Conservation (phyloP, 2,113 vertebrate species). For the Micronycteris hirsuta region DNA sequence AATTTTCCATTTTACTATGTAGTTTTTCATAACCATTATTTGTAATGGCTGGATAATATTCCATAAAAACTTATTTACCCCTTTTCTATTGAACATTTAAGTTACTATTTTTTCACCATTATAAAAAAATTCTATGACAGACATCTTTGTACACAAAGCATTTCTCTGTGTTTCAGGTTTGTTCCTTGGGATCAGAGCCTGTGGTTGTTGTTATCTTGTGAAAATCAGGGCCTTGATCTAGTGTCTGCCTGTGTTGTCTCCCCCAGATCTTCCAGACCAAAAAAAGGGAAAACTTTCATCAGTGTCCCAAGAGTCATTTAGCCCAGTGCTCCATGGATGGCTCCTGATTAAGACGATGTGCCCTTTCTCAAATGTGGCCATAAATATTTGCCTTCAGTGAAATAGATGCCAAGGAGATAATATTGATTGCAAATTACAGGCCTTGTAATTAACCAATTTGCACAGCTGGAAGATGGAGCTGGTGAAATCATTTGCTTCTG, state of each 20-base stretch:
- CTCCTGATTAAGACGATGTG: constrained; percentile 64
- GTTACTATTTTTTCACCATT: constrained; percentile 23
- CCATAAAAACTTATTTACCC: neutral
- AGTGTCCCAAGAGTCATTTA: constrained; percentile 28
- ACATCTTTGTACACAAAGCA: neutral
- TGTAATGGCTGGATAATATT: constrained; percentile 15
- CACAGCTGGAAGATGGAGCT: constrained; percentile 59
- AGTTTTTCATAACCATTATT: neutral
- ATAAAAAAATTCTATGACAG: neutral
- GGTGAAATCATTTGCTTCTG: constrained; percentile 63
- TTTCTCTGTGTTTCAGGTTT: constrained; percentile 16
- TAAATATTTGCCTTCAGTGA: constrained; percentile 69
- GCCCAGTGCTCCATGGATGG: neutral
- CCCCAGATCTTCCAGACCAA: neutral
- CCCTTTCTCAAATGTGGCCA: constrained; percentile 56
- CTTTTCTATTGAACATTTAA: constrained; percentile 21
- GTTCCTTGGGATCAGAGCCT: neutral
- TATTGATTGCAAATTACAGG: constrained; percentile 69
- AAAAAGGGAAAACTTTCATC: constrained; percentile 36
- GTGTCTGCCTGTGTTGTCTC: constrained; percentile 33
- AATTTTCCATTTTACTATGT: neutral
- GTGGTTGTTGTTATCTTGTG: neutral
- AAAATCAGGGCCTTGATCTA: neutral
- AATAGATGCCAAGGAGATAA: constrained; percentile 67
- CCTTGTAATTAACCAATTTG: constrained; percentile 71